Evolutionary conservation across 2,888 invertebrate species (phyloP).

Genomic region (Pachycephus smyrnensis): DNA sequence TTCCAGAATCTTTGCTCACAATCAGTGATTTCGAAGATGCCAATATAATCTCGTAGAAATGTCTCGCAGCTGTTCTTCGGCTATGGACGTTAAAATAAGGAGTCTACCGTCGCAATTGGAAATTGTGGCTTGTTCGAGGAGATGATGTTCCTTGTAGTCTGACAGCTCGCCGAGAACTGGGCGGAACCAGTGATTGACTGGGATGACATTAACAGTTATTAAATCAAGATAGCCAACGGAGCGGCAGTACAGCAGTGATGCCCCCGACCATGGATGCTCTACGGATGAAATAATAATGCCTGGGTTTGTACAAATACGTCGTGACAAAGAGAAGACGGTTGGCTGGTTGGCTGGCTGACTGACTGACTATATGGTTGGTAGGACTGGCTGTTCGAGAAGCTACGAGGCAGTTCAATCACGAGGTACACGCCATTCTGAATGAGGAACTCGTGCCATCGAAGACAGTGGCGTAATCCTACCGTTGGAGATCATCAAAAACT

Average conservation of each 20-base stretch:
- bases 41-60: neutral
- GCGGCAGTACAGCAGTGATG: conserved; percentile 1
- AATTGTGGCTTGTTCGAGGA: conserved; percentile 25
- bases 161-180: conserved; percentile 24
- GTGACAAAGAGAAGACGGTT: conserved; percentile 37
- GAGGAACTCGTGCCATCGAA: conserved; percentile 21
- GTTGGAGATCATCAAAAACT: neutral
- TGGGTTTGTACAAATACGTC: conserved; percentile 42
- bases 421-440: conserved; percentile 41
- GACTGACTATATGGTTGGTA: neutral
- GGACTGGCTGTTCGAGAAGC: conserved; percentile 1
- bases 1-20: neutral
- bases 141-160: conserved; percentile 19
- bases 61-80: neutral
- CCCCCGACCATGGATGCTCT: conserved; percentile 1
- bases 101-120: conserved; percentile 22
- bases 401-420: conserved; percentile 46
- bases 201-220: conserved; percentile 57
- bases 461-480: conserved; percentile 42
- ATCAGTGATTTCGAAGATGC: neutral
- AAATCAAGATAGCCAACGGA: conserved; percentile 48
- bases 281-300: conserved; percentile 43
- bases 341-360: neutral
- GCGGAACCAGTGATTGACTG: conserved; percentile 31
- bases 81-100: conserved; percentile 10